These are phyloP conservation scores for Eretmocerus hayati DNA, from an alignment of 2,888 invertebrate species.

Conservation along the genomic window DNA sequence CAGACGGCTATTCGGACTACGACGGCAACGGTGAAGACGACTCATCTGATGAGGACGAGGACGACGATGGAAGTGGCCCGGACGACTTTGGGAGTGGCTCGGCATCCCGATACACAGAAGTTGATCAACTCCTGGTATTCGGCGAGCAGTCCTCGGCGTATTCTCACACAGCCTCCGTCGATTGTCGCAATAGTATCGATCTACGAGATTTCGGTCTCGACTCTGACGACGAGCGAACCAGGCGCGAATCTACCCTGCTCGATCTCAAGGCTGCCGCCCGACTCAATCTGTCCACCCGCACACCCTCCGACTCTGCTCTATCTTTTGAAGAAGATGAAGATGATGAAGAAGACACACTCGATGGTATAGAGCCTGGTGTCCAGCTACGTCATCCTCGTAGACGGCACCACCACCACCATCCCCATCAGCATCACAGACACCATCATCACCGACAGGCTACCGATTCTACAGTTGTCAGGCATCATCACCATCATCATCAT, in stretches of 20 bases:
- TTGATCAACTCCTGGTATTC: constrained; percentile 39
- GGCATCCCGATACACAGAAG: constrained; percentile 15
- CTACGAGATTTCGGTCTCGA: constrained; percentile 43
- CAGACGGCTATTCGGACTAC: constrained; percentile 32
- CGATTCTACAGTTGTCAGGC: too few species aligned
- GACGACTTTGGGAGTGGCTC: constrained; percentile 4
- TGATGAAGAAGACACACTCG: background rate
- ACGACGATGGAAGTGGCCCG: constrained; percentile 29
- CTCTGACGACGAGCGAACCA: constrained; percentile 27
- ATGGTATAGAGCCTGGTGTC: background rate
- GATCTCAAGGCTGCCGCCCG: constrained; percentile 27
- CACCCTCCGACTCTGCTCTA: background rate
- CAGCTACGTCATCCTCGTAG: constrained; percentile 22
- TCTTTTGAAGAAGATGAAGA: background rate
- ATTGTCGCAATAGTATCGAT: constrained; percentile 42
- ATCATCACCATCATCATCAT: constrained; percentile 8
- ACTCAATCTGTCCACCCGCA: background rate
- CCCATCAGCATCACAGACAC: constrained; percentile 25
- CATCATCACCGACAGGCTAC: constrained; percentile 25
- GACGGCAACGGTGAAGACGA: constrained; percentile 44
- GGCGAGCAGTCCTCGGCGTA: constrained; percentile 34
- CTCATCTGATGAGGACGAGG: constrained; percentile 36
- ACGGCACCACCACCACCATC: constrained; percentile 22
- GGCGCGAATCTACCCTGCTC: constrained; percentile 37
- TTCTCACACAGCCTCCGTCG: constrained; percentile 37